Conservation (phyloP, 2,797 vertebrate genomes). For the Schizopygopsis pylzovi region DNA sequence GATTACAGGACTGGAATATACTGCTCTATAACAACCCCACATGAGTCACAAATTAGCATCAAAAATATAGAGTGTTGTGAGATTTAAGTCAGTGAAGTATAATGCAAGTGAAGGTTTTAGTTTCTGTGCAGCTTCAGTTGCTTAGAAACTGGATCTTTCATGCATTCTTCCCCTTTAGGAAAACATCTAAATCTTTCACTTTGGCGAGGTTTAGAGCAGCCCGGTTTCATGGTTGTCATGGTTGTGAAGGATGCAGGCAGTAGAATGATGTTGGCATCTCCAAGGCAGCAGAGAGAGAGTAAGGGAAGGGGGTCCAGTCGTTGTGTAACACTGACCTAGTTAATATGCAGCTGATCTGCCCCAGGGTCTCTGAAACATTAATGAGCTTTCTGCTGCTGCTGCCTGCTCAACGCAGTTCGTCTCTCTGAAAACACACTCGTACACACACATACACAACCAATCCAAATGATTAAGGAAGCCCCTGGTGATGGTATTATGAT, state of each 20-base stretch:
- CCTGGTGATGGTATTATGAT: slow-evolving; percentile 33
- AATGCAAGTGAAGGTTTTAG: neutral
- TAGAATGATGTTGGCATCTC: slow-evolving; percentile 52
- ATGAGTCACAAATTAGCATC: neutral
- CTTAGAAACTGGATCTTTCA: slow-evolving; percentile 30
- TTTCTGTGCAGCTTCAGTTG: slow-evolving; percentile 20
- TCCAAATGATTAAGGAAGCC: slow-evolving; percentile 21
- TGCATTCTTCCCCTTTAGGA: neutral
- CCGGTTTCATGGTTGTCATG: slow-evolving; percentile 45
- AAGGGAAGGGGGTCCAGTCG: slow-evolving; percentile 62
- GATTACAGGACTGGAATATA: neutral
- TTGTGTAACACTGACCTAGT: slow-evolving; percentile 81
- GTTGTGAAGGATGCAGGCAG: slow-evolving; percentile 47
- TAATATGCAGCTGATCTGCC: slow-evolving; percentile 68
- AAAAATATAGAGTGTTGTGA: neutral
- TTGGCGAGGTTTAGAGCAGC: slow-evolving; percentile 14
- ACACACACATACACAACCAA: slow-evolving; percentile 31
- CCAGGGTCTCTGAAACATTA: slow-evolving; percentile 69
- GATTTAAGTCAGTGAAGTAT: slow-evolving; percentile 22
- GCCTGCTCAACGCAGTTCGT: slow-evolving; percentile 5
- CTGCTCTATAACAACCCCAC: neutral
- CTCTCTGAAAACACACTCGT: slow-evolving; percentile 6
- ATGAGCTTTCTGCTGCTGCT: slow-evolving; percentile 62
- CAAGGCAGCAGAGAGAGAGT: slow-evolving; percentile 60
- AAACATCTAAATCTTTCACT: slow-evolving; percentile 33